phyloP scores from a whole-genome alignment of 2,113 vertebrate species.

The Microtus ochrogaster region DNA sequence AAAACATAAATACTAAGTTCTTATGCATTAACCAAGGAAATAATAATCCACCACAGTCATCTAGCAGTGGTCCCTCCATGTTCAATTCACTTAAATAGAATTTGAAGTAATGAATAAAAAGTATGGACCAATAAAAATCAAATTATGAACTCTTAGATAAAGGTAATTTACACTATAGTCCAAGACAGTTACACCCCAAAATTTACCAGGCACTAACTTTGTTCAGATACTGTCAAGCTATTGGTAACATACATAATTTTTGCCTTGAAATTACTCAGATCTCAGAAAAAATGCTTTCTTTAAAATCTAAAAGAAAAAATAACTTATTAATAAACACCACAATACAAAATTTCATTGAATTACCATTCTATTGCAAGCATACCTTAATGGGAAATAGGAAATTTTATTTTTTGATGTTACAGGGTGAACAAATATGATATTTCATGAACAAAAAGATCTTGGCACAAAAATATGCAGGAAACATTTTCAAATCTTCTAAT shows the following conservation, averaged over 20 bases:
- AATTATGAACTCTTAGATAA: constrained; percentile 1
- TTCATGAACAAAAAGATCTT: background rate
- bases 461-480: background rate
- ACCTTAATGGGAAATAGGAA: background rate
- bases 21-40: constrained; percentile 16
- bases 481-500: constrained; percentile 38
- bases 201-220: background rate
- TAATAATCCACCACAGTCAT: background rate
- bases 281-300: background rate
- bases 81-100: constrained; percentile 22
- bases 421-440: background rate
- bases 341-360: constrained; percentile 1
- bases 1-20: constrained; percentile 2
- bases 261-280: background rate
- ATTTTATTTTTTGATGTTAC: constrained; percentile 31
- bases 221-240: background rate
- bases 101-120: background rate
- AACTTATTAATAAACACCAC: background rate
- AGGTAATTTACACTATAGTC: background rate
- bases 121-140: background rate
- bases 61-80: background rate
- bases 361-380: background rate
- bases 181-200: background rate
- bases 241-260: background rate
- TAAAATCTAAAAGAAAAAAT: background rate